Evolutionary conservation across 2,113 vertebrate genomes (phyloP), one percentile per base, ranked within the genome.

Genomic region (Collichthys lucidus): DNA sequence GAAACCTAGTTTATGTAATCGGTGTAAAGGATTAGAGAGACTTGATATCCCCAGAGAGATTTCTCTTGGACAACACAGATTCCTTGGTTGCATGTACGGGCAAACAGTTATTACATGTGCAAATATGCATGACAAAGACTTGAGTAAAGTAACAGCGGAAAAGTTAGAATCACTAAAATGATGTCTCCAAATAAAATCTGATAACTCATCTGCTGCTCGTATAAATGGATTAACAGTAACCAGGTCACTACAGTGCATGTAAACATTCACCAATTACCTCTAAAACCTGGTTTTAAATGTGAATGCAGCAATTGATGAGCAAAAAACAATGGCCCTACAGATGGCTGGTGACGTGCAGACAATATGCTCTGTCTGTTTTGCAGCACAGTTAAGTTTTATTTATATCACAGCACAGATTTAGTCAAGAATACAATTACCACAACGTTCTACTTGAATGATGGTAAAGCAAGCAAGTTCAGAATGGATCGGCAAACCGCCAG

Each of bases 401-500:
- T 15, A n/a, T 53, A 10, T 22, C 11, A 22, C 49, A 53, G 12
- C 7, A 22, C 29, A 40, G 11, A 29, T 4, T 47, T 16, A 8
- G 64, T 50, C 10, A 50, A 9, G 22, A 26, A 14, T 65, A 5
- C 42, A 65, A 4, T 11, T 47, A 26, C 42, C 12, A 4, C 11
- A 22, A 6, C 6, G 24, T 16, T 46, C 1, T 26, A 26, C 42
- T n/a, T n/a, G 31, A 40, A 24, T 64, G 6, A 46, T 24, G 20
- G 24, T 52, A 31, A 40, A 26, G 26, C 26, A 24, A 70, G 1
- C 4, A 42, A 22, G 53, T 59, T 46, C 14, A 7, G 7, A 44
- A 29, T 29, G 15, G 9, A 40, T 57, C 49, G 79, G 69, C 79
- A 74, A 68, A 29, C 0, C 35, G 40, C 79, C 84, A 77, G 63